Percentiles rank a stretch among this genome's conserved stretches.
Conservation (phyloP, 1,140 invertebrate genomes). For the Centruroides sculpturatus region DNA sequence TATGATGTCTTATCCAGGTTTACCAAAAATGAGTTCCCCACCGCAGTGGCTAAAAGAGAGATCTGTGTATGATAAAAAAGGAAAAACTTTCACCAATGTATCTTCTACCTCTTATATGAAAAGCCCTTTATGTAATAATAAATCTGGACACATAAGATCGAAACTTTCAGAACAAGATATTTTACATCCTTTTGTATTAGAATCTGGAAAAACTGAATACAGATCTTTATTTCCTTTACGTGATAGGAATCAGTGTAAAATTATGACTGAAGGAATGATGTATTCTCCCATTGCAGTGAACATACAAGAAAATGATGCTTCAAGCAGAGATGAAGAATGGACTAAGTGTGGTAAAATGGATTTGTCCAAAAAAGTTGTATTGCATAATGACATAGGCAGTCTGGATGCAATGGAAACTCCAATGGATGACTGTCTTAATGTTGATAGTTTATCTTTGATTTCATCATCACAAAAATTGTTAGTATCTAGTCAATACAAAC, state of each 20-base stretch:
- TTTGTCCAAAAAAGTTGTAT: neutral
- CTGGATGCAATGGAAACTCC: conserved; percentile 11
- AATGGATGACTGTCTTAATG: conserved; percentile 5
- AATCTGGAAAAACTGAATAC: too few species aligned
- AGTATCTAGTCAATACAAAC: too few species aligned
- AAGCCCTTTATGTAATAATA: too few species aligned
- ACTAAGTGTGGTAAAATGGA: too few species aligned
- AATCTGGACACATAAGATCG: too few species aligned
- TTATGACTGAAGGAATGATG: neutral
- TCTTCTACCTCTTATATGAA: neutral
- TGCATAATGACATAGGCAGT: neutral
- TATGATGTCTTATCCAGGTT: neutral
- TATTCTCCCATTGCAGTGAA: too few species aligned
- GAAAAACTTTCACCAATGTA: neutral
- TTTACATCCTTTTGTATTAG: too few species aligned
- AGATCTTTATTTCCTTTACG: neutral
- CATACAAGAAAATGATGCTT: too few species aligned
- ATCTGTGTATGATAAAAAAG: neutral
- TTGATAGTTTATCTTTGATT: neutral
- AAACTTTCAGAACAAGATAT: too few species aligned
- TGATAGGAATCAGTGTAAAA: neutral
- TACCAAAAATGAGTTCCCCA: conserved; percentile 24
- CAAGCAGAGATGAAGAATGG: too few species aligned
- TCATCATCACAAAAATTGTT: too few species aligned
- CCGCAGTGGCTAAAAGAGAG: conserved; percentile 21